Percentiles rank a stretch among this genome's conserved stretches.
Evolutionary conservation across 2,113 vertebrate genomes (phyloP).

Genomic region (Bagarius yarrelli): DNA sequence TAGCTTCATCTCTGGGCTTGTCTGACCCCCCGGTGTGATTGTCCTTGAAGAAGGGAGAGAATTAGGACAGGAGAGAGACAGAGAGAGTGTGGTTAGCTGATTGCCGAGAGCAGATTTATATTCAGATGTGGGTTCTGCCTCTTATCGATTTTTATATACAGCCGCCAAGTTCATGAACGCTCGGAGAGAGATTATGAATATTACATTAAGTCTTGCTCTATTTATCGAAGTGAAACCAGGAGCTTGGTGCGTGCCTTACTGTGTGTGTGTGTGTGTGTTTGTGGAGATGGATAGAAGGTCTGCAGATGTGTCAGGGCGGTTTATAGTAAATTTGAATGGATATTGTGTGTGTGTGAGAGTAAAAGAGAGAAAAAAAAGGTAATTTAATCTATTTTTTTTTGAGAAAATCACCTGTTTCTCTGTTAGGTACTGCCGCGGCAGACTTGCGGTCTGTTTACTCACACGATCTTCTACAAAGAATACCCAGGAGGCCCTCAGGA

Average conservation of each 20-base stretch:
- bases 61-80: constrained; percentile 4
- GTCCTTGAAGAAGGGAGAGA: constrained; percentile 34
- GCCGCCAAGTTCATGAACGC: constrained; percentile 64
- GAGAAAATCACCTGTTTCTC: constrained; percentile 26
- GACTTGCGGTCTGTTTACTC: constrained; percentile 95
- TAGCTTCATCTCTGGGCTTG: constrained; percentile 1
- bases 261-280: constrained; percentile 26
- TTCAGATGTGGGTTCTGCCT: constrained; percentile 68
- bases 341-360: constrained; percentile 33
- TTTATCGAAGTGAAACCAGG: constrained; percentile 36
- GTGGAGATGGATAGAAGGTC: constrained; percentile 26
- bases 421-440: constrained; percentile 91
- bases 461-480: constrained; percentile 98
- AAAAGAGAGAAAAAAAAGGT: not conserved
- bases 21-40: constrained; percentile 24
- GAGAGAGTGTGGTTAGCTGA: constrained; percentile 31
- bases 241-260: constrained; percentile 17
- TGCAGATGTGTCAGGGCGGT: constrained; percentile 7
- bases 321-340: constrained; percentile 27
- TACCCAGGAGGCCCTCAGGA: constrained; percentile 92
- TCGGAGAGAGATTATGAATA: constrained; percentile 70
- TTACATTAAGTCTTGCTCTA: constrained; percentile 55
- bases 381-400: constrained; percentile 18
- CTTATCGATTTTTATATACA: constrained; percentile 73
- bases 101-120: constrained; percentile 68